phyloP scores from a whole-genome alignment of 2,797 vertebrate genomes.

The Pampus argenteus region DNA sequence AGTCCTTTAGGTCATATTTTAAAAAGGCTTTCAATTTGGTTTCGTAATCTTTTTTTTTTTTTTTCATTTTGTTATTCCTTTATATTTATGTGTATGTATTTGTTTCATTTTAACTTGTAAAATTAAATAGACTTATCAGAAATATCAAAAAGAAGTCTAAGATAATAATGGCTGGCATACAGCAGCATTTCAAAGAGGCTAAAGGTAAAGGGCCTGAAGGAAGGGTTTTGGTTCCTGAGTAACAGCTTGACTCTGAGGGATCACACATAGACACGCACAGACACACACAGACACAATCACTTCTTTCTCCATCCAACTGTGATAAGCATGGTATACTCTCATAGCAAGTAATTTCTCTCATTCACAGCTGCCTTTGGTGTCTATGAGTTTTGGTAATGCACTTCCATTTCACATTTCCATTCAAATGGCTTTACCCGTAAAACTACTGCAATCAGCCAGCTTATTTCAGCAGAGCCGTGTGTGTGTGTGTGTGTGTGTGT shows the following conservation, averaged over 20 bases:
- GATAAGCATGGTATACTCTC: constrained; percentile 51
- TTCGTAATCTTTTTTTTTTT: too few relatives aligned
- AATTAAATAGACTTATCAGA: too few relatives aligned
- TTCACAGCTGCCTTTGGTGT: constrained; percentile 70
- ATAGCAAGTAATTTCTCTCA: constrained; percentile 56
- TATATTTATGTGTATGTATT: too few relatives aligned
- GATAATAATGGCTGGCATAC: background rate
- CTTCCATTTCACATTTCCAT: constrained; percentile 79
- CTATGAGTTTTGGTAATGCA: constrained; percentile 71
- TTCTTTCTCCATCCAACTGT: constrained; percentile 43
- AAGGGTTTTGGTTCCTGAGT: background rate
- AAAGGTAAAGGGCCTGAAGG: constrained; percentile 25
- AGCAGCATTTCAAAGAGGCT: constrained; percentile 25
- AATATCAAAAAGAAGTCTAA: background rate
- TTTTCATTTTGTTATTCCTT: too few relatives aligned
- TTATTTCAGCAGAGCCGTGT: constrained; percentile 70
- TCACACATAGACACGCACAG: constrained; percentile 8
- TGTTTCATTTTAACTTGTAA: too few relatives aligned
- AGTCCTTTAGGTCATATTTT: too few relatives aligned
- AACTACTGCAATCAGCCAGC: constrained; percentile 76
- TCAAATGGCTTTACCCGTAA: constrained; percentile 77
- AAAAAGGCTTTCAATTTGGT: too few relatives aligned
- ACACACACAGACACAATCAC: constrained; percentile 9
- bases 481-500: constrained; percentile 19
- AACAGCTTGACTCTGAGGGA: constrained; percentile 12